phyloP scores from a whole-genome alignment of 1,140 invertebrate genomes.

The Campoletis sonorensis region DNA sequence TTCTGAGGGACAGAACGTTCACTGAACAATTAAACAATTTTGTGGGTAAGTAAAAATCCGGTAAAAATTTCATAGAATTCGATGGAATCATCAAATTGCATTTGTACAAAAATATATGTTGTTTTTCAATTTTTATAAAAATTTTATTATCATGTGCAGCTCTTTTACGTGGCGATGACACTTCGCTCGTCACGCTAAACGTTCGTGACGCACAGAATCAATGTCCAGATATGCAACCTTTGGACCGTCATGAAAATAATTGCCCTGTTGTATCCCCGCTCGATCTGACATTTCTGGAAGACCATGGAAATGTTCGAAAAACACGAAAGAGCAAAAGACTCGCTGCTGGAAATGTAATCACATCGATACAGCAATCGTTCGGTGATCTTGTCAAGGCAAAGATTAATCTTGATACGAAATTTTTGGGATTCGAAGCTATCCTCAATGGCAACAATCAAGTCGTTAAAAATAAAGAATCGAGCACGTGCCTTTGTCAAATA shows the following conservation, averaged over 20 bases:
- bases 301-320: conserved; percentile 43
- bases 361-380: conserved; percentile 59
- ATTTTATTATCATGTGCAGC: not conserved
- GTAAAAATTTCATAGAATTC: too few relatives aligned
- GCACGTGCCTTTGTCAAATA: conserved; percentile 61
- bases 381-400: conserved; percentile 67
- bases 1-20: conserved; percentile 61
- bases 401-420: conserved; percentile 67
- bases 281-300: conserved; percentile 48
- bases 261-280: conserved; percentile 40
- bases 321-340: conserved; percentile 48
- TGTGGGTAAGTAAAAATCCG: conserved; percentile 55
- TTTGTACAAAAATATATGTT: too few relatives aligned
- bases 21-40: conserved; percentile 63
- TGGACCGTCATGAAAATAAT: conserved; percentile 7
- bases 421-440: conserved; percentile 64
- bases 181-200: conserved; percentile 1
- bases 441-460: conserved; percentile 50
- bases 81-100: too few relatives aligned
- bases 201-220: conserved; percentile 37
- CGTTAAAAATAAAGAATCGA: conserved; percentile 32
- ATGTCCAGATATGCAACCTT: conserved; percentile 26
- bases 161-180: conserved; percentile 32
- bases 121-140: too few relatives aligned
- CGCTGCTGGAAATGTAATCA: conserved; percentile 36